Evolutionary conservation across 2,888 invertebrate species (phyloP).

Genomic region (Chesias legatella): DNA sequence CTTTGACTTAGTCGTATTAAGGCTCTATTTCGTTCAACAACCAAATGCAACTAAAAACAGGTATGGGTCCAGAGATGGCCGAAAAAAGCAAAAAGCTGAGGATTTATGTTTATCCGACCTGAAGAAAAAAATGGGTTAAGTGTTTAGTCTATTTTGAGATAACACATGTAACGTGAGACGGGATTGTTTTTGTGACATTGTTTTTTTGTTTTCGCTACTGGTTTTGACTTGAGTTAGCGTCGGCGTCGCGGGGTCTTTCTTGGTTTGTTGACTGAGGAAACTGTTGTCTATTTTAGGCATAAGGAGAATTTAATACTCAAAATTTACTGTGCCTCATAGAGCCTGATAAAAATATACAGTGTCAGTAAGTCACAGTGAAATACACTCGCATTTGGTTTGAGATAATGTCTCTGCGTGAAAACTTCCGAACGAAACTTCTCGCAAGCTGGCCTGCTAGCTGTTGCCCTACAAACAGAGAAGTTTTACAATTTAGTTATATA

Average conservation of each 20-base stretch:
- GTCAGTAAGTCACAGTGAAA: no score
- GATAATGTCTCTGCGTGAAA: no score
- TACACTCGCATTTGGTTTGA: no score
- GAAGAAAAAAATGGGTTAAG: slow-evolving; percentile 63
- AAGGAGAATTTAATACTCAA: no score
- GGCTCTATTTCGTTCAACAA: slow-evolving; percentile 12
- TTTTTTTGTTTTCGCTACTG: slow-evolving; percentile 19
- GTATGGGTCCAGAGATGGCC: slow-evolving; percentile 28
- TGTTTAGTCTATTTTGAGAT: slow-evolving; percentile 55
- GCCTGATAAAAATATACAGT: no score
- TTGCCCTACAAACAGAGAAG: no score
- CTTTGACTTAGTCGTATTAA: not conserved
- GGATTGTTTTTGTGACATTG: slow-evolving; percentile 30
- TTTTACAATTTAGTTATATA: no score
- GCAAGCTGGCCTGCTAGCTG: no score
- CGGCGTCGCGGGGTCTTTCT: slow-evolving; percentile 3
- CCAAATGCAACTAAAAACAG: slow-evolving; percentile 40
- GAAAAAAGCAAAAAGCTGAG: slow-evolving; percentile 42
- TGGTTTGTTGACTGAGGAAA: no score
- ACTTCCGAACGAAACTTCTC: no score
- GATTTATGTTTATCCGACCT: slow-evolving; percentile 58
- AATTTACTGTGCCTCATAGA: no score
- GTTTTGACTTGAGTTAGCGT: slow-evolving; percentile 23
- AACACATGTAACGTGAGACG: slow-evolving; percentile 54
- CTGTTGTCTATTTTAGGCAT: no score